Evolutionary conservation across 2,888 invertebrate genomes (phyloP).

Genomic region (Ryuthela nishihirai): DNA sequence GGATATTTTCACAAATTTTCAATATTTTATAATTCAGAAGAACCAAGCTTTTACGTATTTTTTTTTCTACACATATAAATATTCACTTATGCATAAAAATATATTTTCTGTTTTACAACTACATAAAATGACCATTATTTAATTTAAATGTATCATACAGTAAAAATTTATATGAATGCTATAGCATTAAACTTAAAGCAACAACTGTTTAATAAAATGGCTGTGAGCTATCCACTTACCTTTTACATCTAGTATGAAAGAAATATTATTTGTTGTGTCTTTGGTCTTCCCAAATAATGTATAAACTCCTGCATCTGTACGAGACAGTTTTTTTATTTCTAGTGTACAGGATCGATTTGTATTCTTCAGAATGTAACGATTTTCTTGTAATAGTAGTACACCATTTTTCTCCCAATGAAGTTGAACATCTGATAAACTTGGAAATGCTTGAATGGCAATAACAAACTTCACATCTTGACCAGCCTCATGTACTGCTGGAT

Average conservation of each 20-base stretch:
- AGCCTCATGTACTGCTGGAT: conserved; percentile 24
- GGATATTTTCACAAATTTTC: too few relatives aligned
- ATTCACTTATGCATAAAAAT: too few relatives aligned
- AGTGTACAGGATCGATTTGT: neutral
- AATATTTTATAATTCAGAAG: too few relatives aligned
- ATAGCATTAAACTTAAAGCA: too few relatives aligned
- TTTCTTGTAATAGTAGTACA: neutral
- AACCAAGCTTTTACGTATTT: too few relatives aligned
- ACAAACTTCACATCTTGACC: conserved; percentile 42
- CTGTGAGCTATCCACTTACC: conserved; percentile 3
- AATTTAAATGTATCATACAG: too few relatives aligned
- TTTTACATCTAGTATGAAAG: conserved; percentile 22
- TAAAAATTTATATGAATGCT: too few relatives aligned
- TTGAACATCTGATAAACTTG: conserved; percentile 30
- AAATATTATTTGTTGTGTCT: conserved; percentile 8
- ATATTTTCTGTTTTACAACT: too few relatives aligned
- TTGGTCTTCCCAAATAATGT: conserved; percentile 12
- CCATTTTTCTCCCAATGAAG: conserved; percentile 39
- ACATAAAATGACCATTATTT: too few relatives aligned
- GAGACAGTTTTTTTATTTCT: conserved; percentile 13
- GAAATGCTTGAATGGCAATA: conserved; percentile 43
- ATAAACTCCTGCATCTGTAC: conserved; percentile 18
- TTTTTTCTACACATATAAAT: too few relatives aligned
- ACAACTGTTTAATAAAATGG: too few relatives aligned
- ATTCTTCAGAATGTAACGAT: conserved; percentile 8